Evolutionary conservation across 2,113 vertebrate genomes (phyloP), one percentile per base, ranked within the genome.

Genomic region (Zosterops hypoxanthus): DNA sequence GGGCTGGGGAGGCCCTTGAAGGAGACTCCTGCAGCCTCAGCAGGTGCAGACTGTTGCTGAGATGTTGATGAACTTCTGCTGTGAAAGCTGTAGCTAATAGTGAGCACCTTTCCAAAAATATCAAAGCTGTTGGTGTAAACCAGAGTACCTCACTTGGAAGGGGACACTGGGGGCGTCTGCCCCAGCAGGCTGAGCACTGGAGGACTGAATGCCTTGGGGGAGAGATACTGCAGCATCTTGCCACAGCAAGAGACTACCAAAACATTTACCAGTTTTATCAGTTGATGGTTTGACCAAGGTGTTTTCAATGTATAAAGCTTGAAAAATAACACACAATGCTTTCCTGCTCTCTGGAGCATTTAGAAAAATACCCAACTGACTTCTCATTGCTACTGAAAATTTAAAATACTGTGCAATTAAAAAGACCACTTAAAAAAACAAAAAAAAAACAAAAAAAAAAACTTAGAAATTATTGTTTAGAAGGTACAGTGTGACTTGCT

Each of bases 381-480:
- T 94, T 84, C 66, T 60, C 70, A 41, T 86, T 81, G 83, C 95
- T 95, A 97, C 93, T 95, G 92, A 96, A 83, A 81, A 80, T 55
- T 70, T 79, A 61, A 89, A 87, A 93, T 76, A 84, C 85, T 96
- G 96, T 96, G 96, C 96, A 96, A 96, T 96, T 86, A 73, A 96
- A 94, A 69, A 91, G 56, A 94, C 84, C 53, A 4, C 81, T 92
- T 93, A 57, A 39, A 90, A 91, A 94, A 87, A 14, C 9, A 90
- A 85, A 91, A 94, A 87, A 14, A 80, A 12, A 66, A 55, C 77
- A 36, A 90, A 85, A 91, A 94, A 87, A 14, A 80, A 12, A 66
- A 55, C 77, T 49, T 90, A 90, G 88, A 73, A 90, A 47, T 78
- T 96, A 90, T n/a, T n/a, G n/a, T n/a, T n/a, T n/a, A n/a, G n/a